Percentiles rank a stretch among this genome's conserved stretches.
Evolutionary conservation across 2,113 vertebrate genomes (phyloP).

Genomic region (Pedetes capensis): DNA sequence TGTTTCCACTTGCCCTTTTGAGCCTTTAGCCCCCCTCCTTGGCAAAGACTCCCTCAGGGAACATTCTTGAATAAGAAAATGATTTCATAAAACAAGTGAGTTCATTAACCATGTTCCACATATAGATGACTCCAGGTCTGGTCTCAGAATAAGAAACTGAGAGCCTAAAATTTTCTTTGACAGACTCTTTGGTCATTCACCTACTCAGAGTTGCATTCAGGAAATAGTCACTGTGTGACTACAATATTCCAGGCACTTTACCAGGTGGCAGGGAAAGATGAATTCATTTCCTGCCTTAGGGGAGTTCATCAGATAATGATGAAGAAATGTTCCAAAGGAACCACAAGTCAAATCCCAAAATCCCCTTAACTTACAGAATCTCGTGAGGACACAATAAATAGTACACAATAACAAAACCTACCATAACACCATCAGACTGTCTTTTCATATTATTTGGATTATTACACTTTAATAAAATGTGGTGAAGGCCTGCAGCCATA

Average conservation of each 20-base stretch:
- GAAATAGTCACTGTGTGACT: neutral
- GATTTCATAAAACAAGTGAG: neutral
- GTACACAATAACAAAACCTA: neutral
- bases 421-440: neutral
- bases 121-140: neutral
- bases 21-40: neutral
- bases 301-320: neutral
- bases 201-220: neutral
- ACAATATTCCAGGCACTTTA: neutral
- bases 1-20: neutral
- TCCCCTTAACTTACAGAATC: neutral
- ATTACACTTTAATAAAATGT: slow-evolving; percentile 33
- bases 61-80: neutral
- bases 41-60: neutral
- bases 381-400: neutral
- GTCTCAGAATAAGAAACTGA: neutral
- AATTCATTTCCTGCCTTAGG: neutral
- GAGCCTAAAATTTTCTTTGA: neutral
- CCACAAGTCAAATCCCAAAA: neutral
- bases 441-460: neutral
- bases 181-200: neutral
- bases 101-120: neutral
- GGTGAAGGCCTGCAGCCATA: no score
- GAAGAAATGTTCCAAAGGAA: slow-evolving; percentile 3
- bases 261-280: neutral